Conservation (phyloP, 1,140 invertebrate genomes). For the Polyergus mexicanus region DNA sequence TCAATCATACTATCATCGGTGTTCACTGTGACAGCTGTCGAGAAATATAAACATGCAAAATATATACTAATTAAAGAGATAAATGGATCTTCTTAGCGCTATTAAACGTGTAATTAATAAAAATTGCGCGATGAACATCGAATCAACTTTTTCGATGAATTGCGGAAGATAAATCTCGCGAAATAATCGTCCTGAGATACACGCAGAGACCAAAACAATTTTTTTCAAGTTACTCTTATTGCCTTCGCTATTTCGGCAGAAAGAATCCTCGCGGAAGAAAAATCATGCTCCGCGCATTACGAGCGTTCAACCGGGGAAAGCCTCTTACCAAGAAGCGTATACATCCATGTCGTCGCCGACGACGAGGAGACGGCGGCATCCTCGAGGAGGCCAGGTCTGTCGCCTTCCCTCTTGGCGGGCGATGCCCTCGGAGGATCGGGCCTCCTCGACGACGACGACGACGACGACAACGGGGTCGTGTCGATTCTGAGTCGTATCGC, state of each 20-base stretch:
- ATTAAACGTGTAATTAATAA: slow-evolving; percentile 1
- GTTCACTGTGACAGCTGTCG: neutral
- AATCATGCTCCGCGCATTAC: slow-evolving; percentile 13
- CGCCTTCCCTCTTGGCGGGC: slow-evolving; percentile 66
- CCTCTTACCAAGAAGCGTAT: slow-evolving; percentile 79
- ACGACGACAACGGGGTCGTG: slow-evolving; percentile 65
- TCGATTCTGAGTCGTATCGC: slow-evolving; percentile 16
- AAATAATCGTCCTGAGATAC: neutral
- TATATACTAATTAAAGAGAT: neutral
- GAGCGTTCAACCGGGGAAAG: neutral
- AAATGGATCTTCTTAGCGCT: neutral
- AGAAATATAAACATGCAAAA: neutral
- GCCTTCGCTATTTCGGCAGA: neutral
- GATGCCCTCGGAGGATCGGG: slow-evolving; percentile 66
- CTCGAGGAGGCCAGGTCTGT: slow-evolving; percentile 71
- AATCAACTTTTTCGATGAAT: neutral
- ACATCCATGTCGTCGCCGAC: slow-evolving; percentile 78
- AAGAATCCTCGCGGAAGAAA: neutral
- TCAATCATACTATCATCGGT: neutral
- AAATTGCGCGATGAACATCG: neutral
- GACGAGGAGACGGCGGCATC: slow-evolving; percentile 76
- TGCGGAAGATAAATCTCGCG: neutral
- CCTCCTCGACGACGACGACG: slow-evolving; percentile 58
- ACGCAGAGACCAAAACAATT: neutral
- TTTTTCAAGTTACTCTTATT: neutral